Percentiles rank a stretch among this genome's conserved stretches.
phyloP scores from a whole-genome alignment of 37 sponge, comb jelly and placozoan species.

The Hexactinellida sp. region DNA sequence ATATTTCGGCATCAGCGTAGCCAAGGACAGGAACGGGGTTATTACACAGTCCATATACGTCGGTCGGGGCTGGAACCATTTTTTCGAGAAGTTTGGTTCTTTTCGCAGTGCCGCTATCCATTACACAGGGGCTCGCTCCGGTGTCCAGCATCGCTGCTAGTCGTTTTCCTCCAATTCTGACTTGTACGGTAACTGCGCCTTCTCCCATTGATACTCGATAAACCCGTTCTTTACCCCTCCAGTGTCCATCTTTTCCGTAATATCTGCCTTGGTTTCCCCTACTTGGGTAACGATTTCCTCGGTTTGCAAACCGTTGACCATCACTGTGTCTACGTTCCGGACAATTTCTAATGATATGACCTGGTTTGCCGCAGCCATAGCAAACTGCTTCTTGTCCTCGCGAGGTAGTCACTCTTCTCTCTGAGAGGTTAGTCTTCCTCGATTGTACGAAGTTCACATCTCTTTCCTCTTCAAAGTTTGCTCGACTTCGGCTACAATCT shows the following conservation, averaged over 20 bases:
- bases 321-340: not conserved
- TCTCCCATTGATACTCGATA: not conserved
- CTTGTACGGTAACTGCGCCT: not conserved
- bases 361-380: not conserved
- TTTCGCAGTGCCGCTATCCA: not conserved
- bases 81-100: not conserved
- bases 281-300: not conserved
- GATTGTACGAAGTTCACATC: not conserved
- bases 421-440: not conserved
- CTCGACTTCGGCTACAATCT: not conserved
- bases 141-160: not conserved
- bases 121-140: not conserved
- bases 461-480: not conserved
- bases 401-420: not conserved
- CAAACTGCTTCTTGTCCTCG: not conserved
- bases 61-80: not conserved
- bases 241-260: not conserved
- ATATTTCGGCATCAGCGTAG: not conserved
- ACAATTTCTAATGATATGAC: not conserved
- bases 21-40: conserved; percentile 8
- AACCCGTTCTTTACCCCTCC: not conserved
- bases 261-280: not conserved
- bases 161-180: not conserved
- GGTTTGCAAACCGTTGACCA: not conserved
- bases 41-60: not conserved